Base-by-base conservation (phyloP, 2,113 vertebrate genomes). In the Ancistrus triradiatus region DNA sequence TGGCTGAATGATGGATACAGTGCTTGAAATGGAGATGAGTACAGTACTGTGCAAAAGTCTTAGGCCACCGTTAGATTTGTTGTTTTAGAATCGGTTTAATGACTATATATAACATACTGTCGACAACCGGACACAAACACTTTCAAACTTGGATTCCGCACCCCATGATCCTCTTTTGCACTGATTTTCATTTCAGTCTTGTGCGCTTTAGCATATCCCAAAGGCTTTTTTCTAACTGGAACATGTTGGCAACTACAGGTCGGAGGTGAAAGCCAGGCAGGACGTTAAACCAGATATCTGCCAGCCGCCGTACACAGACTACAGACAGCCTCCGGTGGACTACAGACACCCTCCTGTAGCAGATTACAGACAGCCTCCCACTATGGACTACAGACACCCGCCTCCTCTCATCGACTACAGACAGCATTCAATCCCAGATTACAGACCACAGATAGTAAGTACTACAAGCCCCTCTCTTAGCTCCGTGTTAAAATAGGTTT, bases 231-330 rank as follows among this genome's bases (percentile, higher is more conserved):
- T 74, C 50, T 62, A 17, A 70, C 58, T 63, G 33, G 59, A 61
- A 47, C 66, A 59, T 62, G 46, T 66, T 72, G 78, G 72, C 78
- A 86, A 84, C 78, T 92, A 88, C 75, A 97, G 96, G 78, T 98
- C 96, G 63, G 96, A 98, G 90, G 96, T 98, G 7, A 98, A 98
- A 89, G 96, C 96, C 58, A 91, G 96, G 67, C 96, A 98, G 83
- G 96, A 98, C 37, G 96, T 98, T 78, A 98, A 97, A 79, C 96
- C 96, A 9, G 96, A 98, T 64, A 95, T 95, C 80, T 90, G 93
- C 72, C 96, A 98, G 61, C 92, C 94, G 74, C 91, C 95, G 0
- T 98, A 94, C 75, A 95, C 95, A 4, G 96, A 98, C 86, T 90
- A 90, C 84, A 86, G 95, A 74, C 95, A 98, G 73, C 95, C 96